Base-by-base conservation (phyloP, 2,113 vertebrate species). In the Plotosus lineatus region DNA sequence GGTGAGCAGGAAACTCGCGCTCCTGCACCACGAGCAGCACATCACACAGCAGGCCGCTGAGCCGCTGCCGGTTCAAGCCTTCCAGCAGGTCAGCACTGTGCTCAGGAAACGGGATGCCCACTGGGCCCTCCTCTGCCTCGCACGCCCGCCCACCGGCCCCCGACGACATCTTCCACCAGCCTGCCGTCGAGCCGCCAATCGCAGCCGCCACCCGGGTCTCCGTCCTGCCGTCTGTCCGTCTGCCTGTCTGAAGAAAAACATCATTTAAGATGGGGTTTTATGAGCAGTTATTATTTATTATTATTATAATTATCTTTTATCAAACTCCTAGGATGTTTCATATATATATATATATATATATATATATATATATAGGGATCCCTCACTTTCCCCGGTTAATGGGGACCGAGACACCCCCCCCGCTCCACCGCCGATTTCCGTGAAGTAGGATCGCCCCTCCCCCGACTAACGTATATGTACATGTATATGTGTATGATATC, bases 101-200 rank as follows among this genome's bases (percentile, higher is more conserved):
- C 92, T 99, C 98, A 0, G 97, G 98, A 90, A 99, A 99, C 7
- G 98, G 98, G 92, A 99, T 98, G 90, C 98, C 97, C 84, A 99
- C 96, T 55, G 97, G 97, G 84, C 98, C 98, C 68, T 99, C 98
- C 91, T 97, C 96, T 86, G 88, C 95, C 91, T 91, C 90, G 1
- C 88, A 91, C 0, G 94, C 86, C 38, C 88, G 89, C 55, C 89
- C 87, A 76, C 90, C 85, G 26, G 79, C 80, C 73, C 93, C 93
- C 85, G 92, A 93, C 92, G 93, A 94, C 93, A 94, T 94, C 91
- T 94, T 94, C 93, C 93, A 94, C 93, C 93, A 94, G 92, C 93
- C 91, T 92, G 93, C 93, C 93, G 93, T 91, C 90, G 93, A 94
- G 92, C 93, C 93, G 84, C 92, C 91, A 72, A 94, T 91, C 91